phyloP scores from a whole-genome alignment of 1,140 invertebrate species.

The Mactra quadrangularis region DNA sequence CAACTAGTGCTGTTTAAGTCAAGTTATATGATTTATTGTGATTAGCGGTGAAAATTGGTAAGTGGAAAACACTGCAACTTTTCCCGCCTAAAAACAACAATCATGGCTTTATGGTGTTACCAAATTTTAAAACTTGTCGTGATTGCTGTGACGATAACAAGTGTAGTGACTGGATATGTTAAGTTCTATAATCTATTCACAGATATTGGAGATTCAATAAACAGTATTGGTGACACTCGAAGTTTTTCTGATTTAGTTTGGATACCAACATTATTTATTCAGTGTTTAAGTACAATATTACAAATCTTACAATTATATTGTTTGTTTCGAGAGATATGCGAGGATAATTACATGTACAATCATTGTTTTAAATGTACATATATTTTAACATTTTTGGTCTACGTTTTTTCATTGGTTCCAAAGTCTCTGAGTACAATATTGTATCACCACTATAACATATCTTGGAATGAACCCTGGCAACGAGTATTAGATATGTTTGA shows the following conservation, averaged over 20 bases:
- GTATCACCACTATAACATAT: conserved; percentile 1
- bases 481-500: background rate
- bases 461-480: background rate
- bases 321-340: conserved; percentile 33
- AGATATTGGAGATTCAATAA: background rate
- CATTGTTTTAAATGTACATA: conserved; percentile 36
- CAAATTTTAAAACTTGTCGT: conserved; percentile 27
- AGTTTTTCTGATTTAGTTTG: conserved; percentile 10
- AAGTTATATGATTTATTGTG: too few relatives aligned
- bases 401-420: conserved; percentile 15
- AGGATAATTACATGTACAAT: conserved; percentile 28
- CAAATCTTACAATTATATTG: conserved; percentile 22
- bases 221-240: background rate
- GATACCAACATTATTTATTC: conserved; percentile 29
- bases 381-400: conserved; percentile 11
- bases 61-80: too few relatives aligned
- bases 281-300: conserved; percentile 1
- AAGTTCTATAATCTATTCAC: conserved; percentile 18
- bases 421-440: conserved; percentile 15
- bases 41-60: too few relatives aligned
- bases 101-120: background rate
- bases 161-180: conserved; percentile 8
- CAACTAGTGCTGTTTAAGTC: too few relatives aligned
- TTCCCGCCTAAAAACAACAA: too few relatives aligned
- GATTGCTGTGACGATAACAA: conserved; percentile 1